A percentile compares a stretch with the other conserved stretches of the same genome.
These are phyloP conservation scores for Tangara arthus DNA, from an alignment of 2,797 vertebrate genomes.

Conservation along the genomic window DNA sequence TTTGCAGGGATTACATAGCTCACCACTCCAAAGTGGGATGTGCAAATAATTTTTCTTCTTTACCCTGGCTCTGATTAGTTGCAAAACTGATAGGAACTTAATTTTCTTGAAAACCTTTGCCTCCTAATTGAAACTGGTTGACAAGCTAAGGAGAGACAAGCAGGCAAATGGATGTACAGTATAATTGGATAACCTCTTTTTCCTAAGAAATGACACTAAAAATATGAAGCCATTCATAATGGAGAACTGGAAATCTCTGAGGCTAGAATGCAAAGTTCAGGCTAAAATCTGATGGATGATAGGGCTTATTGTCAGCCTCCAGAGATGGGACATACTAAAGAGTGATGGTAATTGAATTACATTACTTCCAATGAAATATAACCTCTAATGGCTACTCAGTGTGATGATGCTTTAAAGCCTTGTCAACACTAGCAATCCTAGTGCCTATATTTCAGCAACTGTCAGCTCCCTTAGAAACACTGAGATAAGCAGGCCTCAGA, in stretches of 20 bases:
- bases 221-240: slow-evolving; percentile 39
- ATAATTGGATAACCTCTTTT: slow-evolving; percentile 41
- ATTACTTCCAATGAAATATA: slow-evolving; percentile 67
- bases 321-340: slow-evolving; percentile 39
- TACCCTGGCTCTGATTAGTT: slow-evolving; percentile 16
- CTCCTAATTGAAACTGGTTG: slow-evolving; percentile 8
- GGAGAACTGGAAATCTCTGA: neutral
- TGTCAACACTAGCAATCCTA: slow-evolving; percentile 66
- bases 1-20: neutral
- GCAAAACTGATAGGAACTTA: slow-evolving; percentile 45
- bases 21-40: neutral
- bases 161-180: slow-evolving; percentile 6
- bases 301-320: slow-evolving; percentile 25
- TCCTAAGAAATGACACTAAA: slow-evolving; percentile 4
- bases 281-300: slow-evolving; percentile 65
- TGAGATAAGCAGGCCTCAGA: slow-evolving; percentile 44
- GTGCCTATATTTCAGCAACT: slow-evolving; percentile 68
- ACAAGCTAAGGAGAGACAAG: neutral
- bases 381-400: slow-evolving; percentile 66
- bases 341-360: slow-evolving; percentile 68
- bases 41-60: slow-evolving; percentile 1
- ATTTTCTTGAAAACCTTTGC: slow-evolving; percentile 54
- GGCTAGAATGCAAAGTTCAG: slow-evolving; percentile 48
- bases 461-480: slow-evolving; percentile 51
- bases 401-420: slow-evolving; percentile 68